phyloP scores from a whole-genome alignment of 2,113 vertebrate genomes.

The Pangasianodon gigas region DNA sequence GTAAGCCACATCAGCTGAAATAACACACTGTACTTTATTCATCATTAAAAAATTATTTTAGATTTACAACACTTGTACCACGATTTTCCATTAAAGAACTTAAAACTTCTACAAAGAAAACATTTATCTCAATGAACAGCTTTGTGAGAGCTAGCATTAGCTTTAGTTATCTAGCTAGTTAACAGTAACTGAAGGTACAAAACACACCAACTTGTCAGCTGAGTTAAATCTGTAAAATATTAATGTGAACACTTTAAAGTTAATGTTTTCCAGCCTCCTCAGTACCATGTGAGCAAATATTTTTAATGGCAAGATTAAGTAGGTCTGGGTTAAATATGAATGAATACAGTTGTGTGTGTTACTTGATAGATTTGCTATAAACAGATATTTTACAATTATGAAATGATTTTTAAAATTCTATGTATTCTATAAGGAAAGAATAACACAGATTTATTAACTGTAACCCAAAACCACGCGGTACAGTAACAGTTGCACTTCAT shows the following conservation, averaged over 20 bases:
- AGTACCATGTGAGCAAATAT: not conserved
- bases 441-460: too few species aligned
- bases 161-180: not conserved
- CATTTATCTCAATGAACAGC: not conserved
- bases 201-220: not conserved
- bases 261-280: not conserved
- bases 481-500: too few species aligned
- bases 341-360: too few species aligned
- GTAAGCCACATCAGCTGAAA: not conserved
- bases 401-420: too few species aligned
- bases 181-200: not conserved
- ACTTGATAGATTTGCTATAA: too few species aligned
- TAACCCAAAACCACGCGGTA: too few species aligned
- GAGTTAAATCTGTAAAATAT: not conserved
- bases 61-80: not conserved
- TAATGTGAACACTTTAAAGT: not conserved
- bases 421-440: too few species aligned
- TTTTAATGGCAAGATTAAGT: too few species aligned
- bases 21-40: constrained; percentile 12
- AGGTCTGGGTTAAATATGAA: too few species aligned
- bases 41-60: not conserved
- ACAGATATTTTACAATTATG: too few species aligned
- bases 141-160: not conserved
- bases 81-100: not conserved
- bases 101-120: not conserved